Evolutionary conservation across 2,113 vertebrate species (phyloP).

Genomic region (Heterocephalus glaber): DNA sequence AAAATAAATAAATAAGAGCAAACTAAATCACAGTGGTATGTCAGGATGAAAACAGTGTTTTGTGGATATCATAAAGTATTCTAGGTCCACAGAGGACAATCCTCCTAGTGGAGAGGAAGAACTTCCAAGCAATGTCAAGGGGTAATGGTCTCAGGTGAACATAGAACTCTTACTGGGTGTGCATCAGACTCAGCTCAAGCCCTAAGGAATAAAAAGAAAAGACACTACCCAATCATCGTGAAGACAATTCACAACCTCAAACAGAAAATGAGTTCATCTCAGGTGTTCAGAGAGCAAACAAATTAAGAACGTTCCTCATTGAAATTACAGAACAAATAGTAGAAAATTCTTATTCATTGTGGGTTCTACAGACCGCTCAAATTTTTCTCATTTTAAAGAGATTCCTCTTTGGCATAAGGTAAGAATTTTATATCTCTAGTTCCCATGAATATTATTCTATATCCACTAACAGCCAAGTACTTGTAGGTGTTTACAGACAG

Average conservation of each 20-base stretch:
- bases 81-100: slow-evolving; percentile 4
- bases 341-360: background rate
- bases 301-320: background rate
- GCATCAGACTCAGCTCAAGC: background rate
- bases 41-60: background rate
- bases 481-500: background rate
- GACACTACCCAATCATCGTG: too few relatives aligned
- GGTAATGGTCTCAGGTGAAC: background rate
- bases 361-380: background rate
- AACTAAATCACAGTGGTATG: background rate
- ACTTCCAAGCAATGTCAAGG: background rate
- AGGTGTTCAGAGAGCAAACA: background rate
- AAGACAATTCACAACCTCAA: background rate
- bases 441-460: background rate
- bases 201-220: too few relatives aligned
- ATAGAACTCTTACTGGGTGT: background rate
- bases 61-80: background rate
- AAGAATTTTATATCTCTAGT: background rate
- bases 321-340: background rate
- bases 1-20: background rate
- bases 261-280: background rate
- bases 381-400: background rate
- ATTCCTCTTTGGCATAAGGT: background rate
- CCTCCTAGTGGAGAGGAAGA: background rate
- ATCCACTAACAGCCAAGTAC: background rate